A percentile compares a stretch with the other conserved stretches of the same genome.
Evolutionary conservation across 2,113 vertebrate species (phyloP).

Genomic region (Sylvilagus bachmani): DNA sequence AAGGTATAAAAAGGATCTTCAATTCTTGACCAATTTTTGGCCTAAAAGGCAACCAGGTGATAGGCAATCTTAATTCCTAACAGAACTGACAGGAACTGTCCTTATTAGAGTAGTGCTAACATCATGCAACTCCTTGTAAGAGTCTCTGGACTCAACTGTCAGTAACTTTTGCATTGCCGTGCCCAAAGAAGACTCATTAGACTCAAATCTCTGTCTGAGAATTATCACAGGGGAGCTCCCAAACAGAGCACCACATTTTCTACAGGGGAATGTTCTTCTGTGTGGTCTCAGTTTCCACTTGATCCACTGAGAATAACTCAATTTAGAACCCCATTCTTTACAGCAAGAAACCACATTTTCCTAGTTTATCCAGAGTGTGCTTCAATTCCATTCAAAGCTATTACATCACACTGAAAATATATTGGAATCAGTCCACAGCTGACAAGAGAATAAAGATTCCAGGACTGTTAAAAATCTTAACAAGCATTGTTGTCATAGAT

Average conservation of each 20-base stretch:
- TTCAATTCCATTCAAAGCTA: conserved; percentile 44
- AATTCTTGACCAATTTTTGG: background rate
- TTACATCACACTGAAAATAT: conserved; percentile 65
- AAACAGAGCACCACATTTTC: background rate
- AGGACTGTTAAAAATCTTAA: background rate
- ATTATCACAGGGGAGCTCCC: background rate
- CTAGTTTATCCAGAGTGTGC: conserved; percentile 4
- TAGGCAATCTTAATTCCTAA: conserved; percentile 45
- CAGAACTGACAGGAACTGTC: background rate
- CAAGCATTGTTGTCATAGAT: conserved; percentile 22
- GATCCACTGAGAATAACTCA: conserved; percentile 42
- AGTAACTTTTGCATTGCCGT: conserved; percentile 2
- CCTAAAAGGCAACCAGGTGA: background rate
- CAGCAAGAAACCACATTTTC: background rate
- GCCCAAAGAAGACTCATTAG: background rate
- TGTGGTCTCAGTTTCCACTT: conserved; percentile 14
- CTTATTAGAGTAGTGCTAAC: background rate
- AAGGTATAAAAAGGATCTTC: conserved; percentile 36
- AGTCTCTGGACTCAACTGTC: background rate
- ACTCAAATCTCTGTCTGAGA: conserved; percentile 37
- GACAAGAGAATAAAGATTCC: conserved; percentile 55
- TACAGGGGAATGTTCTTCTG: background rate
- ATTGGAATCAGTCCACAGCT: conserved; percentile 55
- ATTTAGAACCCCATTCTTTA: background rate
- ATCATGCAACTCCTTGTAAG: background rate